Base-by-base conservation (phyloP, 2,888 invertebrate genomes). In the Pharmacophagus antenor region DNA sequence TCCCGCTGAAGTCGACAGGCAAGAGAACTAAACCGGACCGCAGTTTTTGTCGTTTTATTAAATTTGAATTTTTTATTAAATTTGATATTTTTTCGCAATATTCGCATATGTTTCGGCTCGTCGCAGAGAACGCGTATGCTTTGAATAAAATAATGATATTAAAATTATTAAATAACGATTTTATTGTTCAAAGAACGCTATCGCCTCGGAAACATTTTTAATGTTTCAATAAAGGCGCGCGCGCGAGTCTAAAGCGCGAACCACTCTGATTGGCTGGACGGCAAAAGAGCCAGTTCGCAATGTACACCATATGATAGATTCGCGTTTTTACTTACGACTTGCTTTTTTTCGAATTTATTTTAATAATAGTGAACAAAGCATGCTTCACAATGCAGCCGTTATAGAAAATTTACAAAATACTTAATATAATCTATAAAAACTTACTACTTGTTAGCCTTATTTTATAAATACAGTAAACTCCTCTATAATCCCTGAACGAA, bases 151-250 rank as follows among this genome's bases (percentile, higher is more conserved):
- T 64, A 66, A 68, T 69, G 70, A 73, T 73, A 76, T 69, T 66
- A 69, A 65, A 67, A 68, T 71, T 66, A 76, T 81, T 84, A 84
- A 79, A 80, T 83, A 75, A 77, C 78, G 76, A 82, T 79, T 74
- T 82, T 83, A 74, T 77, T 79, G 77, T 82, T 79, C 77, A 73
- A 70, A 70, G 71, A 70, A 71, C 73, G 65, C 66, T 58, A 65
- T 46, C 62, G 72, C 68, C 68, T 67, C 68, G 70, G 66, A 70
- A 68, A 70, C 74, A 75, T 81, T 85, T 80, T 84, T 82, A 77
- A 71, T 58, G 62, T 75, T 79, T 84, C 82, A 80, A 86, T 85
- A 85, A 83, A 83, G 73, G 78, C 83, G 83, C 84, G 84, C 84
- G 81, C 76, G 73, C 84, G 74, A 70, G 70, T 77, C 81, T 74